A percentile compares a stretch with the other conserved stretches of the same genome.
These are phyloP conservation scores for Todus mexicanus DNA, from an alignment of 2,797 vertebrate genomes.

Conservation along the genomic window DNA sequence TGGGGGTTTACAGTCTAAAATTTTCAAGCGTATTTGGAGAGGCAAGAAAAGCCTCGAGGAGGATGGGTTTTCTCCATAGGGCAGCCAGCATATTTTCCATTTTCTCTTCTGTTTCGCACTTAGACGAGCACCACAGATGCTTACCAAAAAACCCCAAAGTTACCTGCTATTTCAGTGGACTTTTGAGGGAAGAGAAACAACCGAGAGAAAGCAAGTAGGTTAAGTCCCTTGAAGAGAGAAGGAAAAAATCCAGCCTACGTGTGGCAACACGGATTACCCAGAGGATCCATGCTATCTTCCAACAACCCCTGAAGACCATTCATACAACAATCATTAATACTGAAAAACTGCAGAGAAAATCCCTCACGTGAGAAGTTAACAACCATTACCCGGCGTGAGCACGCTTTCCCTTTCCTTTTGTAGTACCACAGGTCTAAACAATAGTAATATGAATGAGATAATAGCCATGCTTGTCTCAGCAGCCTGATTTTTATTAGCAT, in stretches of 20 bases:
- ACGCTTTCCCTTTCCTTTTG: conserved; percentile 45
- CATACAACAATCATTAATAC: conserved; percentile 30
- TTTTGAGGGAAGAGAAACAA: not conserved
- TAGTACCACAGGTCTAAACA: conserved; percentile 67
- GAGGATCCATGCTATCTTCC: conserved; percentile 22
- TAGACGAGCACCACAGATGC: not conserved
- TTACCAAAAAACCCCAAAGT: conserved; percentile 5
- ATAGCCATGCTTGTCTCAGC: conserved; percentile 72
- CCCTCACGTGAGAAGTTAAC: conserved; percentile 70
- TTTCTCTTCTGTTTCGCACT: conserved; percentile 55
- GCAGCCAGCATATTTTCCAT: conserved; percentile 62
- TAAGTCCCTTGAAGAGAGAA: conserved; percentile 23
- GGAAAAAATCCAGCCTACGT: not conserved
- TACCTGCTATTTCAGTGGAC: conserved; percentile 35
- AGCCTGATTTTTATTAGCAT: conserved; percentile 76
- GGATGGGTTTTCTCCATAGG: conserved; percentile 59
- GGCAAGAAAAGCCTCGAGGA: conserved; percentile 49
- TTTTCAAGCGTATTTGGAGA: conserved; percentile 59
- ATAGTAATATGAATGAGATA: conserved; percentile 69
- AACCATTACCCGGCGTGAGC: conserved; percentile 50
- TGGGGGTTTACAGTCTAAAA: conserved; percentile 43
- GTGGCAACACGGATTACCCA: conserved; percentile 13
- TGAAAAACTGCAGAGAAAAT: conserved; percentile 55
- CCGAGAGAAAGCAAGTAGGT: not conserved
- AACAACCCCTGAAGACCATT: conserved; percentile 38